Percentiles rank a stretch among this genome's conserved stretches.
These are phyloP conservation scores for Agonopterix heracliana DNA, from an alignment of 2,888 invertebrate genomes.

Conservation along the genomic window DNA sequence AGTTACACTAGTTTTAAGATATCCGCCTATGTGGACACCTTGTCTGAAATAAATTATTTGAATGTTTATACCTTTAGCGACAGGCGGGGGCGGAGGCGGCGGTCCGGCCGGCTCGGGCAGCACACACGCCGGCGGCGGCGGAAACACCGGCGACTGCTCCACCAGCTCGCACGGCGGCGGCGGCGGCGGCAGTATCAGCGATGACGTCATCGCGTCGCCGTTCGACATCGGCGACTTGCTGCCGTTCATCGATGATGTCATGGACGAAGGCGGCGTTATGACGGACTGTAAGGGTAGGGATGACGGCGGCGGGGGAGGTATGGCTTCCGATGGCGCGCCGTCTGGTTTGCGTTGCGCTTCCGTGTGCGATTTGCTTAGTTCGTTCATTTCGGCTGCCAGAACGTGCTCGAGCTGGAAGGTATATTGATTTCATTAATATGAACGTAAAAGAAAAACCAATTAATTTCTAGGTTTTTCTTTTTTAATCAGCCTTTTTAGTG, in stretches of 20 bases:
- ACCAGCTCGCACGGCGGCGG: conserved; percentile 33
- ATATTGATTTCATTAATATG: too few species aligned
- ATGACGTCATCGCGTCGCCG: conserved; percentile 44
- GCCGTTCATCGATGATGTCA: conserved; percentile 16
- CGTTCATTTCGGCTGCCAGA: conserved; percentile 62
- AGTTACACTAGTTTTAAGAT: too few species aligned
- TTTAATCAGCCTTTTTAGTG: too few species aligned
- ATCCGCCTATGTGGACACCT: too few species aligned
- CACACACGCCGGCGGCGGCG: conserved; percentile 70
- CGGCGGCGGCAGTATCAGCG: conserved; percentile 46
- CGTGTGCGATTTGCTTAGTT: conserved; percentile 51
- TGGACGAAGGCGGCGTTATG: conserved; percentile 32
- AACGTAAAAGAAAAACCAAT: background rate
- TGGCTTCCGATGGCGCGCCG: conserved; percentile 62
- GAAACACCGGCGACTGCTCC: conserved; percentile 45
- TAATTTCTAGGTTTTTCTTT: too few species aligned
- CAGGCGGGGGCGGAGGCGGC: conserved; percentile 67
- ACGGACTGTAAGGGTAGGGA: conserved; percentile 48
- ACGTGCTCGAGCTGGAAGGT: conserved; percentile 58
- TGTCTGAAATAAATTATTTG: too few species aligned
- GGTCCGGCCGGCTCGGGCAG: conserved; percentile 87
- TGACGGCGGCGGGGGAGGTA: conserved; percentile 54
- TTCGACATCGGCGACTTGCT: conserved; percentile 25
- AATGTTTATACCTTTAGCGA: conserved; percentile 40
- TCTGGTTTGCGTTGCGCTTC: conserved; percentile 64